Evolutionary conservation across 2,113 vertebrate species (phyloP).

Genomic region (Rhodinocichla rosea): DNA sequence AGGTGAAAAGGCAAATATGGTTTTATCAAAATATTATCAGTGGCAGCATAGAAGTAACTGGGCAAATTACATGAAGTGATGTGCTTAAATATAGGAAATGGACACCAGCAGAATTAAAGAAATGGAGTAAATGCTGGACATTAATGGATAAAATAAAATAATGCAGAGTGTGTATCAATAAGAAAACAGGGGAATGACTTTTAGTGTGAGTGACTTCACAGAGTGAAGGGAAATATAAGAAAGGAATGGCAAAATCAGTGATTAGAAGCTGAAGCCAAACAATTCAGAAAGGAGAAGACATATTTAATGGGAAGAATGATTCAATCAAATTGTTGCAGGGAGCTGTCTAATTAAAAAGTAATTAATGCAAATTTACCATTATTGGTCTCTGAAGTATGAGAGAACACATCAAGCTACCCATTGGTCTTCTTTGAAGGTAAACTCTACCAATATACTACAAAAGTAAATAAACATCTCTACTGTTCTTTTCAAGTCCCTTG

Average conservation of each 20-base stretch:
- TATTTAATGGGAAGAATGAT: slow-evolving; percentile 28
- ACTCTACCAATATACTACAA: neutral
- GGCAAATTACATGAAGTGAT: neutral
- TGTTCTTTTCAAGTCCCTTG: neutral
- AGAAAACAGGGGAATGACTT: neutral
- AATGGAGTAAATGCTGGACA: neutral
- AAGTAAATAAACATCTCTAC: neutral
- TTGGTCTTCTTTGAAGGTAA: neutral
- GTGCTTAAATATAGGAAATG: neutral
- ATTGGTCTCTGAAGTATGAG: neutral
- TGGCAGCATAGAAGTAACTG: neutral
- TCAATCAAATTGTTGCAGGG: slow-evolving; percentile 1
- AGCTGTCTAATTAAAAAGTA: slow-evolving; percentile 12
- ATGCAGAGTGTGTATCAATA: neutral
- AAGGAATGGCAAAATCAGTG: neutral
- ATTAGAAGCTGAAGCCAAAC: neutral
- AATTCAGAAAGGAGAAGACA: neutral
- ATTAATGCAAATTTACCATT: slow-evolving; percentile 23
- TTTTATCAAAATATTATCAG: neutral
- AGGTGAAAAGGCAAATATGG: neutral
- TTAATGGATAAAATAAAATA: neutral
- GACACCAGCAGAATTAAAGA: neutral
- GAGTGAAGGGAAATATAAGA: neutral
- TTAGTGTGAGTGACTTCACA: neutral
- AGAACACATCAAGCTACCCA: neutral